Evolutionary conservation across 2,797 vertebrate species (phyloP).

Genomic region (Poecile montanus): DNA sequence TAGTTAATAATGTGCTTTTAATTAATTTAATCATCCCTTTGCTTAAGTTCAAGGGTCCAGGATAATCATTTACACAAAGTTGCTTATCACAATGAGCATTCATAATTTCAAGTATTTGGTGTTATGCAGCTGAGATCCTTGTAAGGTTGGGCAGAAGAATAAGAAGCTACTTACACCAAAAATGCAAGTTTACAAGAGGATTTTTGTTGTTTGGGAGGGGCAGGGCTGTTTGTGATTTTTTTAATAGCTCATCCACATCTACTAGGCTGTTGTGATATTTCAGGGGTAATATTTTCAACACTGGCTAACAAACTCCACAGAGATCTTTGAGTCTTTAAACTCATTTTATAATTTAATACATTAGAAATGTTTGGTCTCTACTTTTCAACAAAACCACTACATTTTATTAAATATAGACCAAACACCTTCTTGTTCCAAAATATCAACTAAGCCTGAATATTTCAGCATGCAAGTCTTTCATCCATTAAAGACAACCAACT

Average conservation of each 20-base stretch:
- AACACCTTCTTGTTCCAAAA: neutral
- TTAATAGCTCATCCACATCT: neutral
- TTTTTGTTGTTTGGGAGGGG: neutral
- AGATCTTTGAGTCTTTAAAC: neutral
- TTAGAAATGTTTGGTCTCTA: neutral
- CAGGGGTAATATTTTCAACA: neutral
- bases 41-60: neutral
- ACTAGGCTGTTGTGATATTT: neutral
- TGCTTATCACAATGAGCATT: neutral
- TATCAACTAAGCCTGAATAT: neutral
- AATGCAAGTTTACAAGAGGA: neutral
- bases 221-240: neutral
- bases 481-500: neutral
- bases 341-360: neutral
- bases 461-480: neutral
- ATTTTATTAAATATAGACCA: neutral
- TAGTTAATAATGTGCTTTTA: neutral
- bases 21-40: neutral
- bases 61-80: neutral
- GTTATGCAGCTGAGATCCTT: neutral
- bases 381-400: neutral
- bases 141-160: neutral
- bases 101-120: neutral
- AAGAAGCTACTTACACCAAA: neutral
- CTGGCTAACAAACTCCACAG: neutral